Evolutionary conservation across 2,797 vertebrate species (phyloP).

Genomic region (Onychomys arenicola): DNA sequence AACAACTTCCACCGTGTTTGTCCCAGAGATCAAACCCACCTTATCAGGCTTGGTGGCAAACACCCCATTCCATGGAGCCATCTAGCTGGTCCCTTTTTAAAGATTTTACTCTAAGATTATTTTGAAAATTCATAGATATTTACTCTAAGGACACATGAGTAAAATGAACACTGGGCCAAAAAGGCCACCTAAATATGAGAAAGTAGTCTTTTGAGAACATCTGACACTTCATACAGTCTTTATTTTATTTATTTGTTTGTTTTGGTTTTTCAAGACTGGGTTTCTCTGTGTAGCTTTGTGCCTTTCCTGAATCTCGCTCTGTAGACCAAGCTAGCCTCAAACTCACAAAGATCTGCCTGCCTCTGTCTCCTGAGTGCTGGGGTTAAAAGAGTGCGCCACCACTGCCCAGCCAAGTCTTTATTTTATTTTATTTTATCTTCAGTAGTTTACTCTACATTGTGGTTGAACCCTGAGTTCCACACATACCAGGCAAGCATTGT

Average conservation of each 20-base stretch:
- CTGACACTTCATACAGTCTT: not conserved
- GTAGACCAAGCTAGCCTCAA: too few species aligned
- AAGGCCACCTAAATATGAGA: not conserved
- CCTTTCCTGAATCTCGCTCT: too few species aligned
- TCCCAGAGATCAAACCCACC: not conserved
- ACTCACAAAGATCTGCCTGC: too few species aligned
- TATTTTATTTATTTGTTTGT: too few species aligned
- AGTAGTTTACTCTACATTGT: not conserved
- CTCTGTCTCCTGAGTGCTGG: too few species aligned
- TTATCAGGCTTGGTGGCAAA: not conserved
- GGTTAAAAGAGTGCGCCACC: too few species aligned
- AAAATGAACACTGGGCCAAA: not conserved
- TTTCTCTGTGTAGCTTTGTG: too few species aligned
- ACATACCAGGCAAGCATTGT: not conserved
- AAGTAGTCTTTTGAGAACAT: not conserved
- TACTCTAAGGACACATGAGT: not conserved
- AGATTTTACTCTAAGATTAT: constrained; percentile 1
- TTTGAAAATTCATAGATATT: not conserved
- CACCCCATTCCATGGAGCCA: not conserved
- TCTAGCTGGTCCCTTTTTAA: not conserved
- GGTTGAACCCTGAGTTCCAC: not conserved
- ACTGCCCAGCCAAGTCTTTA: too few species aligned
- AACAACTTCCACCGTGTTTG: too few species aligned
- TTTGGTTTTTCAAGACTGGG: too few species aligned
- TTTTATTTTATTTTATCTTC: not conserved